Evolutionary conservation across 2,113 vertebrate species (phyloP).

Genomic region (Oryzias melastigma): DNA sequence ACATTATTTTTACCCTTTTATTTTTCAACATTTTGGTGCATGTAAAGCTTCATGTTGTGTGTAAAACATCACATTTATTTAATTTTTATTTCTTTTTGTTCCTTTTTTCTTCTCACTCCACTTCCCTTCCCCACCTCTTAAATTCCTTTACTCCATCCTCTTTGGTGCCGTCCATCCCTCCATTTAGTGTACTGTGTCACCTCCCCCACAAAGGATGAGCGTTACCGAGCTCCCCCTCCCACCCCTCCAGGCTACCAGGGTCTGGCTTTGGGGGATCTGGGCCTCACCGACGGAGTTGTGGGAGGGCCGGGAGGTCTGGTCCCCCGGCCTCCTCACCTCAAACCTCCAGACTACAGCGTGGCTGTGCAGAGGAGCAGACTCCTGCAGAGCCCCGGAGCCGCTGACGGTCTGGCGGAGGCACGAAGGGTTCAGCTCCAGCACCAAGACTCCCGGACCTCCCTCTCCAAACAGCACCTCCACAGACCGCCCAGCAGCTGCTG

Average conservation of each 20-base stretch:
- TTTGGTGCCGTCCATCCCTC: conserved; percentile 59
- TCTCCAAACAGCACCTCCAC: conserved; percentile 68
- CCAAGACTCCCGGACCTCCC: conserved; percentile 41
- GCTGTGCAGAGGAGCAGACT: conserved; percentile 97
- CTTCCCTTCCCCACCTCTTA: conserved; percentile 5
- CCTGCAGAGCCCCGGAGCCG: conserved; percentile 79
- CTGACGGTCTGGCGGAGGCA: conserved; percentile 75
- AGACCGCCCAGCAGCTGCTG: conserved; percentile 62
- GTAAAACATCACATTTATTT: conserved; percentile 79
- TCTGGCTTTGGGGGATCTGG: conserved; percentile 90
- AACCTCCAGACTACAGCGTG: conserved; percentile 96
- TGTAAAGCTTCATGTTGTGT: conserved; percentile 53
- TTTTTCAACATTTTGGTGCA: conserved; percentile 66
- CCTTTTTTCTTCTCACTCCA: conserved; percentile 5
- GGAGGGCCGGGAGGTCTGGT: conserved; percentile 70
- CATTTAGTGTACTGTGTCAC: conserved; percentile 97
- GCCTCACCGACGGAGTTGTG: conserved; percentile 58
- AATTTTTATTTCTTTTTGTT: conserved; percentile 70
- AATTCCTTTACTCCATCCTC: conserved; percentile 64
- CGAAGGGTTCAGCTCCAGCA: conserved; percentile 68
- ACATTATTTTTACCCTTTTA: conserved; percentile 53
- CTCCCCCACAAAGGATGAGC: conserved; percentile 92
- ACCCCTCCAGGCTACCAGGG: conserved; percentile 97
- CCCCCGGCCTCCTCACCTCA: conserved; percentile 83
- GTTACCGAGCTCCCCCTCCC: conserved; percentile 94